Conservation (phyloP, 2,888 invertebrate genomes). For the Omphaloscelis lunosa region DNA sequence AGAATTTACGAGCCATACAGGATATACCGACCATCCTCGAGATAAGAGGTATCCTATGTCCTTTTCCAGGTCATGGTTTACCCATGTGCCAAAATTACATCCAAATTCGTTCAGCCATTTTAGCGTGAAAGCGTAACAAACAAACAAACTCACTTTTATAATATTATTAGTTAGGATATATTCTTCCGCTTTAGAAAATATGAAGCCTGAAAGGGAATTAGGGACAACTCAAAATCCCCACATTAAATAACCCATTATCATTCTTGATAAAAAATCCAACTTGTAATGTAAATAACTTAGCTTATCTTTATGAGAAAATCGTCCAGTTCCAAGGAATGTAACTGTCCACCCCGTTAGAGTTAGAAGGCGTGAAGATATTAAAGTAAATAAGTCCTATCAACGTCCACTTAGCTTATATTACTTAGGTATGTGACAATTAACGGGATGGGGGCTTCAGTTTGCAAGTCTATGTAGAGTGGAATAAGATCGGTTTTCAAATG, state of each 20-base stretch:
- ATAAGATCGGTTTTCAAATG: conserved; percentile 22
- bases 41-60: no score
- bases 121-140: no score
- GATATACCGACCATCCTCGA: no score
- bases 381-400: conserved; percentile 35
- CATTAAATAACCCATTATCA: background rate
- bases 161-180: no score
- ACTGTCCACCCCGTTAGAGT: conserved; percentile 46
- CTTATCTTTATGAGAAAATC: conserved; percentile 46
- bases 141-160: no score
- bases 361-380: conserved; percentile 48
- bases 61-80: no score
- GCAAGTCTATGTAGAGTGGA: rapidly evolving
- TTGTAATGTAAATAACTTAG: background rate
- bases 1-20: no score
- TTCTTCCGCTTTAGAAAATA: background rate
- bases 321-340: conserved; percentile 40
- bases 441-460: background rate
- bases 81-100: no score
- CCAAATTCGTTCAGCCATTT: no score
- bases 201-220: background rate
- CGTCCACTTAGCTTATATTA: conserved; percentile 4
- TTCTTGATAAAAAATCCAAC: conserved; percentile 7
- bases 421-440: background rate
- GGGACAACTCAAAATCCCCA: background rate